Conservation (phyloP, 2,797 vertebrate species). For the Hippoglossus hippoglossus region DNA sequence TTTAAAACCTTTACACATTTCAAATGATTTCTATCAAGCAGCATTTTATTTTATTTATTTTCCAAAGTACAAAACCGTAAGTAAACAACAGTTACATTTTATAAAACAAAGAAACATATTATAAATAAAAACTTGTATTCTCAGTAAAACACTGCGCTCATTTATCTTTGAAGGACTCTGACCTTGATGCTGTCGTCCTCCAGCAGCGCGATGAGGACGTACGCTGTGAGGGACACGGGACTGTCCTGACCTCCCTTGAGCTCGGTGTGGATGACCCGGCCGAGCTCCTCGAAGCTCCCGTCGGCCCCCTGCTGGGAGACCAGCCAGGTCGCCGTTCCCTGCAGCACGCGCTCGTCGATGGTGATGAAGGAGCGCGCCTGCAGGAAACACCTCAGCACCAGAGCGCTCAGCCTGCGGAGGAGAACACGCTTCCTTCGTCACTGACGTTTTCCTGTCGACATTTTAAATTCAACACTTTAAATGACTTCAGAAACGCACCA, state of each 20-base stretch:
- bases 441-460: not conserved
- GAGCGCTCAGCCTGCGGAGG: constrained; percentile 89
- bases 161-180: constrained; percentile 21
- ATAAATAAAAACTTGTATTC: no score
- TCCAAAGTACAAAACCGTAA: no score
- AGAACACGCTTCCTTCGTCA: not conserved
- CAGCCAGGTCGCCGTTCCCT: constrained; percentile 84
- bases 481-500: constrained; percentile 80
- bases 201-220: constrained; percentile 87
- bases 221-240: constrained; percentile 88
- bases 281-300: constrained; percentile 88
- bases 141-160: no score
- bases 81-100: no score
- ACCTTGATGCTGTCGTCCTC: constrained; percentile 84
- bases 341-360: constrained; percentile 84
- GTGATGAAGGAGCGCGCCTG: constrained; percentile 87
- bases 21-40: no score
- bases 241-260: constrained; percentile 88
- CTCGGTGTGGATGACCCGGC: constrained; percentile 88
- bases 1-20: no score
- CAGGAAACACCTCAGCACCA: constrained; percentile 92
- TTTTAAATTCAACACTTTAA: not conserved
- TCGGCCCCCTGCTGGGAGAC: constrained; percentile 76
- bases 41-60: no score
- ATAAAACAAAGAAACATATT: no score